phyloP scores from a whole-genome alignment of 1,140 invertebrate species.

The Bradynema listronoti region DNA sequence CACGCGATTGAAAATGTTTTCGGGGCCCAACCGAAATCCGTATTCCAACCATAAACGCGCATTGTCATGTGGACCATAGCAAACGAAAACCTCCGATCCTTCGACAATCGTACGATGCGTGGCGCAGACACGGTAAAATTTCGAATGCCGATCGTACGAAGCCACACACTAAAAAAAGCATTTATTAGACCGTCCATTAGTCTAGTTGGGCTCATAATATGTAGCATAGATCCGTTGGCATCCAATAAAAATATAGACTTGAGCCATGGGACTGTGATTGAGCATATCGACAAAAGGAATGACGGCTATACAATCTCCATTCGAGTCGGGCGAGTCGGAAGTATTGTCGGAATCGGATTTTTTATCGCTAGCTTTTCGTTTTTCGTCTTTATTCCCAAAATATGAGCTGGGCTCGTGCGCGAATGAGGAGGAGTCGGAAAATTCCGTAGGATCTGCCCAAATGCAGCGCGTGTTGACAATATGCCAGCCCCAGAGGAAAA shows the following conservation, averaged over 20 bases:
- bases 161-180: slow-evolving; percentile 35
- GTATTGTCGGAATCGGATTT: neutral
- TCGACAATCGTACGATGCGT: slow-evolving; percentile 58
- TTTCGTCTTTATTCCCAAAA: no score
- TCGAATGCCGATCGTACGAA: slow-evolving; percentile 14
- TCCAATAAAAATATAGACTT: no score
- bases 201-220: no score
- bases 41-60: slow-evolving; percentile 68
- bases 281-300: slow-evolving; percentile 73
- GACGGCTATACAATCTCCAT: slow-evolving; percentile 66
- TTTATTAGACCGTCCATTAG: no score
- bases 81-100: slow-evolving; percentile 64
- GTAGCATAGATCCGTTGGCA: no score
- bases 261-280: slow-evolving; percentile 66
- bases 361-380: neutral
- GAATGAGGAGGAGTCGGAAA: no score
- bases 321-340: no score
- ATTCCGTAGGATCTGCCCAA: neutral
- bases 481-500: slow-evolving; percentile 64
- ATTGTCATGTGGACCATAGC: slow-evolving; percentile 70
- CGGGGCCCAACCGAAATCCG: slow-evolving; percentile 65
- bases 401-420: no score
- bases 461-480: slow-evolving; percentile 69
- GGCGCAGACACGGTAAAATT: slow-evolving; percentile 59
- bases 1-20: slow-evolving; percentile 63